Conservation (phyloP, 2,113 vertebrate species). For the Polypterus senegalus region DNA sequence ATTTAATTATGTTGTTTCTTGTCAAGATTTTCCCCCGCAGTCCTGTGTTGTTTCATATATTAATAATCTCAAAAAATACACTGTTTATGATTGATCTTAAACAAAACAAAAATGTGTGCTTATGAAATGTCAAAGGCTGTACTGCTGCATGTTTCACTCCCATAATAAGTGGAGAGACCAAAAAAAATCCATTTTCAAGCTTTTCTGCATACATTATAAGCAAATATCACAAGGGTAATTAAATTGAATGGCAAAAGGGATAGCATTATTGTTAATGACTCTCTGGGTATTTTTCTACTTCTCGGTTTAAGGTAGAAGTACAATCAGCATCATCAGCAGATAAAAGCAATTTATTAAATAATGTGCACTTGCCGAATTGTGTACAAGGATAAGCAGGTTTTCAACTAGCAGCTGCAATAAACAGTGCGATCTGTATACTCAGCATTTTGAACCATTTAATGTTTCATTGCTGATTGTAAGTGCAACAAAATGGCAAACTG, state of each 20-base stretch:
- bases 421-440: neutral
- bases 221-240: neutral
- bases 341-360: neutral
- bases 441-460: neutral
- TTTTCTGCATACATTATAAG: neutral
- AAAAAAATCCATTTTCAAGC: neutral
- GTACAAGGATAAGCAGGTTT: neutral
- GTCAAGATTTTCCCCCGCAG: constrained; percentile 15
- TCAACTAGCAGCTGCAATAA: neutral
- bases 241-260: neutral
- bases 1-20: constrained; percentile 28
- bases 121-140: neutral
- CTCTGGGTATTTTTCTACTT: neutral
- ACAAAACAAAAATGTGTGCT: neutral
- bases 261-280: neutral
- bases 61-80: neutral
- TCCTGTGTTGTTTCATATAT: constrained; percentile 2
- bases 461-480: neutral
- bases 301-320: neutral
- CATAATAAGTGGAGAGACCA: neutral
- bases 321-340: neutral
- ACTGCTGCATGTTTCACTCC: neutral
- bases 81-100: neutral
- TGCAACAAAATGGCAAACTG: neutral
- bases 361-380: neutral